Evolutionary conservation across 2,797 vertebrate species (phyloP), one percentile per base, ranked within the genome.

Genomic region (Acanthurus leucopareius): DNA sequence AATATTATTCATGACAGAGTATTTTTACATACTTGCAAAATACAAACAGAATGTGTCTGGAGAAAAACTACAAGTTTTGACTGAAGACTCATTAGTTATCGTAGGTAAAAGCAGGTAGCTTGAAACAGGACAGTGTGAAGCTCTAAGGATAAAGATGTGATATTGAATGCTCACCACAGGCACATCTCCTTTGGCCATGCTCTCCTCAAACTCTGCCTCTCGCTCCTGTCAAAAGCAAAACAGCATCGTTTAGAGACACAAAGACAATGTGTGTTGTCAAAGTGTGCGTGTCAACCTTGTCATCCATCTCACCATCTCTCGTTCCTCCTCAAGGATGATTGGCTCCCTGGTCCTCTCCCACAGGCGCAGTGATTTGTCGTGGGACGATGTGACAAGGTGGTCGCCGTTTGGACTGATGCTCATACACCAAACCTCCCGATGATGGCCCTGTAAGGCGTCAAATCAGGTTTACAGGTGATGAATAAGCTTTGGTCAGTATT

Each of bases 321-420:
- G 95, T 72, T 99, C 98, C 86, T 99, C 98, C 83, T 99, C 97
- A 80, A 99, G 91, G 84, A 99, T 95, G 69, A 99, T 97, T 0
- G 97, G 97, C 79, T 99, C 98, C 70, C 96, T 96, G 0, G 97
- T 99, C 82, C 98, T 96, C 86, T 99, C 97, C 98, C 98, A 99
- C 40, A 99, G 96, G 4, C 98, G 96, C 80, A 99, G 91, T 1
- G 98, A 98, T 82, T 98, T 99, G 92, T 99, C 98, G 56, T 99
- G 98, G 51, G 98, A 98, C 0, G 97, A 94, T 0, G 98, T 98
- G 63, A 97, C 97, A 0, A 99, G 35, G 0, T 99, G 96, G 92
- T 99, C 97, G 1, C 98, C 98, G 7, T 35, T 98, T n/a, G 98
- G 97, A 88, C 98, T 99, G 83, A 99, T 84, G 2, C 96, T 93